Percentiles rank a stretch among this genome's conserved stretches.
Conservation (phyloP, 92 coral and sea anemone species). For the Hydrozoanthus gracilis region DNA sequence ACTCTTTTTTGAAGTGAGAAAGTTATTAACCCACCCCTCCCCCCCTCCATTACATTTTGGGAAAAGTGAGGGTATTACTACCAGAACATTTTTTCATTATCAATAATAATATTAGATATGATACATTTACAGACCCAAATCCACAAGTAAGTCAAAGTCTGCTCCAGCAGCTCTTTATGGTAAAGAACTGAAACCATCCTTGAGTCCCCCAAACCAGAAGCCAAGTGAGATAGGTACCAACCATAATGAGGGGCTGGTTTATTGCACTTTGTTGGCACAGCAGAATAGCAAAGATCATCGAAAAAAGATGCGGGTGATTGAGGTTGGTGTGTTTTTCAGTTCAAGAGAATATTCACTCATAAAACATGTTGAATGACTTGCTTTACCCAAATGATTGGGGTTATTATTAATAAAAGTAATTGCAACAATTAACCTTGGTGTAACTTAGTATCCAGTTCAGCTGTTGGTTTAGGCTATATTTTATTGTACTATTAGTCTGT, state of each 20-base stretch:
- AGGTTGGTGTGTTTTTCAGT: conserved; percentile 59
- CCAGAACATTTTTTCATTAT: too few species aligned
- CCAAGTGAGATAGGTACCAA: conserved; percentile 48
- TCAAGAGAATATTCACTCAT: neutral
- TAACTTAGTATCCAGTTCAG: too few species aligned
- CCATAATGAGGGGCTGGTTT: conserved; percentile 71
- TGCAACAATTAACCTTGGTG: too few species aligned
- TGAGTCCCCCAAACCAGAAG: neutral
- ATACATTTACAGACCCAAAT: conserved; percentile 16
- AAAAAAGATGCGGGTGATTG: conserved; percentile 90
- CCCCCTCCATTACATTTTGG: too few species aligned
- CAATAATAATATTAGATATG: neutral
- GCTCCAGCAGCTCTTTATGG: neutral
- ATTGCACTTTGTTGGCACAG: conserved; percentile 76
- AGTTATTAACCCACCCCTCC: too few species aligned
- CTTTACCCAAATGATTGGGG: neutral
- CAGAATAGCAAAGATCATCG: conserved; percentile 80
- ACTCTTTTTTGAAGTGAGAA: too few species aligned
- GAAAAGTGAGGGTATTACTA: too few species aligned
- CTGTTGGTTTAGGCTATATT: too few species aligned
- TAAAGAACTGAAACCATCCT: conserved; percentile 38
- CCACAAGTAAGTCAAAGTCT: conserved; percentile 11
- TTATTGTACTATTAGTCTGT: too few species aligned
- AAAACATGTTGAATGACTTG: neutral
- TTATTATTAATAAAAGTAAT: too few species aligned